Evolutionary conservation across 1,140 invertebrate species (phyloP).

Genomic region (Oedothorax gibbosus): DNA sequence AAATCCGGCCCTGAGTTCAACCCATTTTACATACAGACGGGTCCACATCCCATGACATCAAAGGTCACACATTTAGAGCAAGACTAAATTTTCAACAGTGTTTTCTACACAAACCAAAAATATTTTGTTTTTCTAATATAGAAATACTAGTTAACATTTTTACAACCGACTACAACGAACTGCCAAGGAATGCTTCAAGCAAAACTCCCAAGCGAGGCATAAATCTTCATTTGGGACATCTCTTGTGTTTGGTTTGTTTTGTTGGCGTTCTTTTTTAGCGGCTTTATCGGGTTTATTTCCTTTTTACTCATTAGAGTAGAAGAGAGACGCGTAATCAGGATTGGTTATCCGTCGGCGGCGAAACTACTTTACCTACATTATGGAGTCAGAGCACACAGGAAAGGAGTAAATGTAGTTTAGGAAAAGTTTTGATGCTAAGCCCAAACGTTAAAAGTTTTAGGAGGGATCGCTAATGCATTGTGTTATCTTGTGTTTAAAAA

Average conservation of each 20-base stretch:
- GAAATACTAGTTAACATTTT: neutral
- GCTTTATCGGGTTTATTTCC: conserved; percentile 31
- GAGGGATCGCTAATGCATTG: too few species aligned
- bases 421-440: too few species aligned
- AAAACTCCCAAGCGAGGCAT: conserved; percentile 16
- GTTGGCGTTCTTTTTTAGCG: conserved; percentile 10
- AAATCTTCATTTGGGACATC: conserved; percentile 49
- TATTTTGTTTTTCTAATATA: neutral
- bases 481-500: too few species aligned
- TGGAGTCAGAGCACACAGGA: too few species aligned
- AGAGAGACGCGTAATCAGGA: too few species aligned
- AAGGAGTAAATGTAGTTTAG: too few species aligned
- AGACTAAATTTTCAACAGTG: neutral
- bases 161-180: neutral
- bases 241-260: neutral
- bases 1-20: too few species aligned
- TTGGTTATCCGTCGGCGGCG: too few species aligned
- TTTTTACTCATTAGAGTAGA: conserved; percentile 12
- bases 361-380: too few species aligned
- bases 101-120: neutral
- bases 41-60: neutral
- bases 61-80: too few species aligned
- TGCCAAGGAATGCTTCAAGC: conserved; percentile 1
- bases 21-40: neutral
- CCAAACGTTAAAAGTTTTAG: too few species aligned